Evolutionary conservation across 2,888 invertebrate species (phyloP).

Genomic region (Rutpela maculata): DNA sequence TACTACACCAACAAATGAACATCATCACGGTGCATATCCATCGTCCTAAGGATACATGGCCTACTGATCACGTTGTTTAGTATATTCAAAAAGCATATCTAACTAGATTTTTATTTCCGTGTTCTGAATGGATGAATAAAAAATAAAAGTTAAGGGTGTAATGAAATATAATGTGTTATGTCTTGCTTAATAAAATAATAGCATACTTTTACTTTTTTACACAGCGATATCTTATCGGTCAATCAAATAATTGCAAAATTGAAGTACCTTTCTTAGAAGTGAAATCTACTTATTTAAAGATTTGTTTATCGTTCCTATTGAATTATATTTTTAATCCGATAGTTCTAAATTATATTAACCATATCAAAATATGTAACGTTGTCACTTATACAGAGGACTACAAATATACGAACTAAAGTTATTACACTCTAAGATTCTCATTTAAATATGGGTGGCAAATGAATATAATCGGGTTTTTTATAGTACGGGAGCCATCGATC

Average conservation of each 20-base stretch:
- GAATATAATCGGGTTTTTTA: too few species aligned
- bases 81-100: conserved; percentile 67
- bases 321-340: not conserved
- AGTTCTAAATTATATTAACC: not conserved
- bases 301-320: conserved; percentile 1
- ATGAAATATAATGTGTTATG: conserved; percentile 32
- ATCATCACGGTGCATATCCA: conserved; percentile 45
- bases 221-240: not conserved
- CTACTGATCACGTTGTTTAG: conserved; percentile 66
- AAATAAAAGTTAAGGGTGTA: conserved; percentile 41
- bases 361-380: not conserved
- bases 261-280: conserved; percentile 4
- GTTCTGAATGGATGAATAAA: conserved; percentile 50
- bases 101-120: conserved; percentile 56
- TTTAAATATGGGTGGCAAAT: too few species aligned
- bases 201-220: conserved; percentile 34
- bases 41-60: conserved; percentile 65
- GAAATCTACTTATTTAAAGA: conserved; percentile 8
- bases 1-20: conserved; percentile 44
- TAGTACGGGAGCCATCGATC: too few species aligned
- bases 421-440: too few species aligned
- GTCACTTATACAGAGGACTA: too few species aligned
- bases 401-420: too few species aligned
- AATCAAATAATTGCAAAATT: conserved; percentile 3
- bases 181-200: conserved; percentile 25